Evolutionary conservation across 1,140 invertebrate species (phyloP).

Genomic region (Diabrotica undecimpunctata): DNA sequence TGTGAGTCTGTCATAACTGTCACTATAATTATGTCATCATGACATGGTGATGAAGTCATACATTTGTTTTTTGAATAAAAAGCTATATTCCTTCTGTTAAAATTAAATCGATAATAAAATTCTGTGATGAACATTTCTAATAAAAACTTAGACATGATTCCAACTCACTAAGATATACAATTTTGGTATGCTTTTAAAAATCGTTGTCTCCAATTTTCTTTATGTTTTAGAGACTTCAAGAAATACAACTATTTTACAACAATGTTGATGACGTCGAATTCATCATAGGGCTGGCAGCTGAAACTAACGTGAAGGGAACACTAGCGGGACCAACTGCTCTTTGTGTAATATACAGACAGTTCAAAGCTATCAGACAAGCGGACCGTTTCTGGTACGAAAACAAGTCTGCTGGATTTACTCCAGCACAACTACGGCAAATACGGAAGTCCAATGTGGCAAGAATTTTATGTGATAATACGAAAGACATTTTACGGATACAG

Average conservation of each 20-base stretch:
- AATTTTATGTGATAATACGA: conserved; percentile 84
- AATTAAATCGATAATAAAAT: no score
- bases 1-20: no score
- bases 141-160: no score
- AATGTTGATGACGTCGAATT: conserved; percentile 83
- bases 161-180: no score
- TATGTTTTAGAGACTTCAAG: conserved; percentile 58
- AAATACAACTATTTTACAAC: conserved; percentile 62
- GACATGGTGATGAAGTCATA: no score
- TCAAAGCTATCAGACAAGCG: conserved; percentile 75
- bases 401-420: conserved; percentile 53
- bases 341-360: conserved; percentile 86
- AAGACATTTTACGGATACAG: conserved; percentile 72
- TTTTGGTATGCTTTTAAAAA: no score
- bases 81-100: no score
- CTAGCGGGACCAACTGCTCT: conserved; percentile 87
- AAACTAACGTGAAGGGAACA: conserved; percentile 70
- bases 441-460: conserved; percentile 77
- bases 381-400: conserved; percentile 81
- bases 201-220: neutral
- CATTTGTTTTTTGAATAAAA: no score
- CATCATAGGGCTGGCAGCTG: conserved; percentile 79
- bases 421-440: conserved; percentile 61
- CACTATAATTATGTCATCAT: no score
- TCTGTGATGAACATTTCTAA: no score